Percentiles rank a stretch among this genome's conserved stretches.
Evolutionary conservation across 2,888 invertebrate genomes (phyloP).

Genomic region (Epinotia brunnichana): DNA sequence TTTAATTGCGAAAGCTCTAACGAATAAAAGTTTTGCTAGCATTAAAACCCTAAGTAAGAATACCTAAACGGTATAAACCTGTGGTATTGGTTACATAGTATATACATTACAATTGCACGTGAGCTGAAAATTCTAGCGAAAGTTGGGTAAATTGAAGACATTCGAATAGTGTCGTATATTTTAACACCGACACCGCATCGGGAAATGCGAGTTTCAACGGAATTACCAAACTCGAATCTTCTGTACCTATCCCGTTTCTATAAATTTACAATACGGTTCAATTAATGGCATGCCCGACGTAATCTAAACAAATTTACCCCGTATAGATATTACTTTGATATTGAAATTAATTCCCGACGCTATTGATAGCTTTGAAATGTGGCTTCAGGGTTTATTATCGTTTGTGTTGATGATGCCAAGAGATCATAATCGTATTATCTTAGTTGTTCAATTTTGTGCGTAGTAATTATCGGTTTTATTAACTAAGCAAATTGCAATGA

Average conservation of each 20-base stretch:
- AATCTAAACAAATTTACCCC: constrained; percentile 53
- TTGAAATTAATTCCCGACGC: constrained; percentile 51
- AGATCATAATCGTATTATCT: background rate
- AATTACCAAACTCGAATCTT: constrained; percentile 63
- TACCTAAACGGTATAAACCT: constrained; percentile 53
- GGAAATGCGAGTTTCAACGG: constrained; percentile 59
- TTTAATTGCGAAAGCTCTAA: background rate
- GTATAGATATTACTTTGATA: constrained; percentile 58
- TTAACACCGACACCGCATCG: constrained; percentile 62
- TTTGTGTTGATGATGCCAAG: background rate
- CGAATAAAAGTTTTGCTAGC: constrained; percentile 42
- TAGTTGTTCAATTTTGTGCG: background rate
- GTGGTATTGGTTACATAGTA: constrained; percentile 58
- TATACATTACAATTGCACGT: constrained; percentile 67
- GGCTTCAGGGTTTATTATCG: constrained; percentile 7
- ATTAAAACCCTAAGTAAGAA: constrained; percentile 13
- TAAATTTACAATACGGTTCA: constrained; percentile 61
- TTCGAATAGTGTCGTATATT: constrained; percentile 62
- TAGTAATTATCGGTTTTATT: constrained; percentile 11
- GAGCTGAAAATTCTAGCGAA: constrained; percentile 61
- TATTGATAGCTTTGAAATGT: constrained; percentile 54
- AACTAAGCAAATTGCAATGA: background rate
- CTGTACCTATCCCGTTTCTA: constrained; percentile 56
- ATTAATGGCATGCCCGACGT: constrained; percentile 53
- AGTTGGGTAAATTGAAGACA: constrained; percentile 64